Conservation (phyloP, 2,113 vertebrate species). For the Laticauda colubrina region DNA sequence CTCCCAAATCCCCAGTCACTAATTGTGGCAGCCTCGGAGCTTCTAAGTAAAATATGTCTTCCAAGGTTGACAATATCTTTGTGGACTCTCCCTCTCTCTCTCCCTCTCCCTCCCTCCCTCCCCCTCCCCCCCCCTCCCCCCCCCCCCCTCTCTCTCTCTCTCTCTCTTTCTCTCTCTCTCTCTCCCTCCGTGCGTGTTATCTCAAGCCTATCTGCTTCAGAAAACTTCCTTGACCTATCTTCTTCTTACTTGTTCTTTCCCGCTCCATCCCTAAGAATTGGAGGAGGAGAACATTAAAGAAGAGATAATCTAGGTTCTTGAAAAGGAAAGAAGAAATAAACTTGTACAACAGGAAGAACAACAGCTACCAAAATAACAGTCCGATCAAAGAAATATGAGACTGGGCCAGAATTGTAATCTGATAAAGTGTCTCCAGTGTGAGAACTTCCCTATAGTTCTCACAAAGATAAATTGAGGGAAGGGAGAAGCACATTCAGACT, state of each 20-base stretch:
- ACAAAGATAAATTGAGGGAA: not conserved
- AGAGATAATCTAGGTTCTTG: not conserved
- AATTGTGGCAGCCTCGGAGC: too few relatives aligned
- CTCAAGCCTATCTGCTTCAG: not conserved
- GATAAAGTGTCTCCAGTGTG: not conserved
- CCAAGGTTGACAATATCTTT: not conserved
- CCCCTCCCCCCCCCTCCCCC: too few relatives aligned
- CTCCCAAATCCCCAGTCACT: too few relatives aligned
- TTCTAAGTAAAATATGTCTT: too few relatives aligned
- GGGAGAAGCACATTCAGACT: not conserved
- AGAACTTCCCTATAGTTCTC: not conserved
- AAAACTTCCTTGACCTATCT: not conserved
- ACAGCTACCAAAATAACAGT: not conserved
- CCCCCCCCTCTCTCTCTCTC: too few relatives aligned
- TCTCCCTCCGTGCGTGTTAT: not conserved
- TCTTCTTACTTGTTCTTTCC: not conserved
- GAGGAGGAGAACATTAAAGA: not conserved
- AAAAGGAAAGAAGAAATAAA: not conserved
- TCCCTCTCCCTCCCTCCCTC: too few relatives aligned
- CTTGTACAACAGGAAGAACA: not conserved
- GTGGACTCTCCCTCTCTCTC: too few relatives aligned
- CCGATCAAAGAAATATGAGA: not conserved
- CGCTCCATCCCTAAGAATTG: not conserved
- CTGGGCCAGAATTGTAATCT: not conserved
- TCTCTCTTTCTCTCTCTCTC: too few relatives aligned